Evolutionary conservation across 1,140 invertebrate genomes (phyloP).

Genomic region (Polyergus mexicanus): DNA sequence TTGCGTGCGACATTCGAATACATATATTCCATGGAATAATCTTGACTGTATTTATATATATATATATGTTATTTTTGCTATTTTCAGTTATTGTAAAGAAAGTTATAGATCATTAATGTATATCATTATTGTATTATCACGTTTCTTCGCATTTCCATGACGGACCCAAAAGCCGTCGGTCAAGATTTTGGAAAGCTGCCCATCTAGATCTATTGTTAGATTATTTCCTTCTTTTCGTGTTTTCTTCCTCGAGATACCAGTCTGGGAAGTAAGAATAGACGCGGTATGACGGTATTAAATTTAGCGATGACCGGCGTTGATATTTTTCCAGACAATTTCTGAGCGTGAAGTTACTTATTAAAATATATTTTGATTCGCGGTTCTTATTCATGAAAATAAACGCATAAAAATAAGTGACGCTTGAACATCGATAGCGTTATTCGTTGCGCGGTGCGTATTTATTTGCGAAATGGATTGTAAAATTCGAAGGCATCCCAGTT

Average conservation of each 20-base stretch:
- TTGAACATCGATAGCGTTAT: constrained; percentile 37
- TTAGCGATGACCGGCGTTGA: neutral
- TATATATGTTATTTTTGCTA: neutral
- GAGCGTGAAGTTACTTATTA: neutral
- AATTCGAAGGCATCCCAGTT: neutral
- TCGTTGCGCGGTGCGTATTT: constrained; percentile 21
- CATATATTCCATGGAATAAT: neutral
- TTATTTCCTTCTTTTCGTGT: constrained; percentile 44
- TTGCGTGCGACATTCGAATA: neutral
- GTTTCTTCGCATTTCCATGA: neutral
- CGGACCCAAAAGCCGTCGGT: constrained; percentile 18
- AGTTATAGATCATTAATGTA: neutral
- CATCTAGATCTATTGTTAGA: constrained; percentile 12
- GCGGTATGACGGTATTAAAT: neutral
- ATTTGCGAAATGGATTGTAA: constrained; percentile 6
- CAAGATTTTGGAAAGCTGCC: constrained; percentile 73
- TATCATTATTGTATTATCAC: neutral
- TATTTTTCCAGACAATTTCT: neutral
- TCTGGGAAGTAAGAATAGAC: constrained; percentile 63
- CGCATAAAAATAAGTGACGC: constrained; percentile 63
- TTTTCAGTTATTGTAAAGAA: neutral
- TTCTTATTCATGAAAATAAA: neutral
- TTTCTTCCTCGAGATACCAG: constrained; percentile 56
- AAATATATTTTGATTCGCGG: constrained; percentile 40
- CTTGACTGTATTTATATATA: no score